Evolutionary conservation across 2,888 invertebrate genomes (phyloP).

Genomic region (Seladonia tumulorum): DNA sequence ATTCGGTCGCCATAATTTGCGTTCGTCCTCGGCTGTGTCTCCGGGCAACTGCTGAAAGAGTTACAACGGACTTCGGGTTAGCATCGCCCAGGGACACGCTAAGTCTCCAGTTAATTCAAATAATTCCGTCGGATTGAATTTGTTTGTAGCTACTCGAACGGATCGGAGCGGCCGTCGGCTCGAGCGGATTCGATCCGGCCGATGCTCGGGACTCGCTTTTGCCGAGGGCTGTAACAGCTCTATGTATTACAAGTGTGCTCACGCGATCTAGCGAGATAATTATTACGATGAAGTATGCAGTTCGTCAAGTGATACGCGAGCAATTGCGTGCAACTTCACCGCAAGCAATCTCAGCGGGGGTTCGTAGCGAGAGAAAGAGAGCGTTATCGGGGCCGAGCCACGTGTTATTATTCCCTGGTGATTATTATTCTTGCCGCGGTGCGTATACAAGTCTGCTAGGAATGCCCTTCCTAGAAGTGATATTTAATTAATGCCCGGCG

Average conservation of each 20-base stretch:
- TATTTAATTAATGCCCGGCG: constrained; percentile 70
- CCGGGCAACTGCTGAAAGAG: neutral
- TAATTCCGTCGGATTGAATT: constrained; percentile 8
- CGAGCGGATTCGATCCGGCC: neutral
- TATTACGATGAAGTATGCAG: constrained; percentile 56
- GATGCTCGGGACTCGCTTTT: neutral
- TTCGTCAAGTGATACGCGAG: constrained; percentile 62
- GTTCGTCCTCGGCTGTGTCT: neutral
- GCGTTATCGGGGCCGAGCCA: constrained; percentile 51
- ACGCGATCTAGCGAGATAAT: constrained; percentile 66
- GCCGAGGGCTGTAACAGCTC: constrained; percentile 19
- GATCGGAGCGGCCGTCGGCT: neutral
- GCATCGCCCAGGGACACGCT: neutral
- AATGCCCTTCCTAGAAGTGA: constrained; percentile 60
- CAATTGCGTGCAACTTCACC: constrained; percentile 56
- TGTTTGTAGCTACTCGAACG: neutral
- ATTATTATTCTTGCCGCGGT: constrained; percentile 62
- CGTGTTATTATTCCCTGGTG: constrained; percentile 65
- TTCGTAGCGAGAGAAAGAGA: constrained; percentile 23
- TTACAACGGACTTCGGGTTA: neutral
- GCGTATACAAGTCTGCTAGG: constrained; percentile 40
- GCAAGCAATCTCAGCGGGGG: constrained; percentile 48
- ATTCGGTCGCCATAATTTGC: neutral
- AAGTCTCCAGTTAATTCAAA: constrained; percentile 7
- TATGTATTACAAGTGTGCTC: constrained; percentile 51